Percentiles rank a stretch among this genome's conserved stretches.
Evolutionary conservation across 2,888 invertebrate species (phyloP).

Genomic region (Ectemnius cavifrons): DNA sequence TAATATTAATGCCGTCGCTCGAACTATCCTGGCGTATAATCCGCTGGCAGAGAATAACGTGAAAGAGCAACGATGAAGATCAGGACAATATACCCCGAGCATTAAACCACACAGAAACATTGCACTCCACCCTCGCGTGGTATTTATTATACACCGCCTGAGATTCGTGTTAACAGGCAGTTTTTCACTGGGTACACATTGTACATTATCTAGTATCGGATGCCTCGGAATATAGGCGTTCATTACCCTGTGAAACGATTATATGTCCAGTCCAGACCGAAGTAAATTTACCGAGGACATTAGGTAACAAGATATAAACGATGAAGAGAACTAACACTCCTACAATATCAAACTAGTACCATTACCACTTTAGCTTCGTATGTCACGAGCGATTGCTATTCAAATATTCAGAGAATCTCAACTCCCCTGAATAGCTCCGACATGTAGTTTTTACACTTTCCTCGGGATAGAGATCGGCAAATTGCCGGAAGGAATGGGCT

Average conservation of each 20-base stretch:
- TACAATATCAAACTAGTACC: not conserved
- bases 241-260: constrained; percentile 56
- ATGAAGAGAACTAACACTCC: constrained; percentile 35
- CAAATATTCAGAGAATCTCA: too few relatives aligned
- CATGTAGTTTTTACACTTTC: too few relatives aligned
- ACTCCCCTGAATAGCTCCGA: too few relatives aligned
- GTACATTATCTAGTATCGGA: constrained; percentile 55
- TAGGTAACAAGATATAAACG: constrained; percentile 59
- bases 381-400: too few relatives aligned
- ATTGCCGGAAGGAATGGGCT: too few relatives aligned
- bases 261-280: constrained; percentile 32
- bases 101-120: not conserved
- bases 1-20: too few relatives aligned
- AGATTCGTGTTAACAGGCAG: constrained; percentile 62
- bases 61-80: not conserved
- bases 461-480: too few relatives aligned
- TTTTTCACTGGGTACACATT: constrained; percentile 41
- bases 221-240: constrained; percentile 48
- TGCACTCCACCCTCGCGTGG: constrained; percentile 20
- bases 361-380: too few relatives aligned
- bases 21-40: too few relatives aligned
- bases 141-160: constrained; percentile 20
- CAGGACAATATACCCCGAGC: not conserved
- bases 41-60: not conserved
- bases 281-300: constrained; percentile 42